Conservation (phyloP, 2,797 vertebrate species). For the Dermochelys coriacea region DNA sequence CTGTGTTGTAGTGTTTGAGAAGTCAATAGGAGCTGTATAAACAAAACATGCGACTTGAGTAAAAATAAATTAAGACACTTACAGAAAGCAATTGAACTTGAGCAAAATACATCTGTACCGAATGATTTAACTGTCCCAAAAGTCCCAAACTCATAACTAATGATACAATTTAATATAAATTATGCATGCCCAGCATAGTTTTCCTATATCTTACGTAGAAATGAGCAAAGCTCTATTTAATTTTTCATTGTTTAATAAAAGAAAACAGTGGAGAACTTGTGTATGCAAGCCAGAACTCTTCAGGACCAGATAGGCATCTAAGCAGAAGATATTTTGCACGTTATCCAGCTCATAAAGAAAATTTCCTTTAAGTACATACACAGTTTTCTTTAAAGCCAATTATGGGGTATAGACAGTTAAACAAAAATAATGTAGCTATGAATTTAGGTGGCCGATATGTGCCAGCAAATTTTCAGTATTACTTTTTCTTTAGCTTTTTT, state of each 20-base stretch:
- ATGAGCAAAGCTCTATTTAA: background rate
- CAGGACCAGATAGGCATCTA: background rate
- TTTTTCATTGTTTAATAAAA: background rate
- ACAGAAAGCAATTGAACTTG: background rate
- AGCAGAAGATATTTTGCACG: background rate
- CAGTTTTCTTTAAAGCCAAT: background rate
- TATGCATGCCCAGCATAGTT: background rate
- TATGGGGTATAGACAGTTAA: background rate
- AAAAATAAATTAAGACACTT: background rate
- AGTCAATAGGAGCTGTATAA: background rate
- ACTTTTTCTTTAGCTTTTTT: background rate
- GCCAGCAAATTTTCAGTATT: background rate
- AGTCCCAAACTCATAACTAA: background rate
- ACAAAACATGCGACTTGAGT: background rate
- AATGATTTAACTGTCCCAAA: background rate
- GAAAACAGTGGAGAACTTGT: background rate
- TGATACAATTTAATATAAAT: background rate
- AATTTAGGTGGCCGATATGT: background rate
- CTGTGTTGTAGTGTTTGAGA: background rate
- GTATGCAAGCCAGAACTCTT: background rate
- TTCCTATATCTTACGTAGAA: accelerated
- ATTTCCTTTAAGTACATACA: background rate
- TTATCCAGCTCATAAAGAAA: background rate
- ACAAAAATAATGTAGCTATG: background rate
- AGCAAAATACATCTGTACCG: background rate